These are phyloP conservation scores for Plagodis pulveraria DNA, from an alignment of 2,888 invertebrate genomes.

Conservation along the genomic window DNA sequence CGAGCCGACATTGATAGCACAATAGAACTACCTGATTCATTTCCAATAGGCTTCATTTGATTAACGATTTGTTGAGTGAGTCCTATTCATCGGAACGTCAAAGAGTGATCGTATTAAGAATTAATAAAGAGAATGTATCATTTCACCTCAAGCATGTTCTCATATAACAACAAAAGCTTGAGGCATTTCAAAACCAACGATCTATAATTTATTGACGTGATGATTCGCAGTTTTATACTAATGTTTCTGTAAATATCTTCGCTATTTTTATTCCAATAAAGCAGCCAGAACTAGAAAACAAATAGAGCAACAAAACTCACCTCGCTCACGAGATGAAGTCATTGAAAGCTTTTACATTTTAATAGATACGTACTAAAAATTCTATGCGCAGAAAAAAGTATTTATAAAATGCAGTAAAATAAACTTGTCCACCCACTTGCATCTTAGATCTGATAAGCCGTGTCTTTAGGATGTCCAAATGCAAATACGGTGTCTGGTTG, in stretches of 20 bases:
- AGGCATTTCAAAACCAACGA: conserved; percentile 41
- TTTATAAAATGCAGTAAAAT: conserved; percentile 36
- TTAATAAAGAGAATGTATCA: conserved; percentile 77
- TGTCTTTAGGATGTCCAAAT: conserved; percentile 59
- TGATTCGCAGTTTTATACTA: conserved; percentile 49
- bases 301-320: conserved; percentile 17
- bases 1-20: conserved; percentile 70
- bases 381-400: conserved; percentile 26
- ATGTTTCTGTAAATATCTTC: conserved; percentile 30
- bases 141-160: conserved; percentile 59
- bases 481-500: conserved; percentile 67
- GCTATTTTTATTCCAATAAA: conserved; percentile 15
- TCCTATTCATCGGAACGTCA: conserved; percentile 77
- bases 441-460: conserved; percentile 51
- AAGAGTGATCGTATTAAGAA: conserved; percentile 80
- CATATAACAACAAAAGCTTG: conserved; percentile 34
- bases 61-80: conserved; percentile 84
- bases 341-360: conserved; percentile 35
- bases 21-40: conserved; percentile 81
- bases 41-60: conserved; percentile 74
- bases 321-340: conserved; percentile 17
- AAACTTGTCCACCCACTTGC: conserved; percentile 48
- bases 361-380: conserved; percentile 32
- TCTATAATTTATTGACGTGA: conserved; percentile 45
- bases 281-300: conserved; percentile 16